These are phyloP conservation scores for Yponomeuta evonymella DNA, from an alignment of 2,888 invertebrate genomes.

Conservation along the genomic window DNA sequence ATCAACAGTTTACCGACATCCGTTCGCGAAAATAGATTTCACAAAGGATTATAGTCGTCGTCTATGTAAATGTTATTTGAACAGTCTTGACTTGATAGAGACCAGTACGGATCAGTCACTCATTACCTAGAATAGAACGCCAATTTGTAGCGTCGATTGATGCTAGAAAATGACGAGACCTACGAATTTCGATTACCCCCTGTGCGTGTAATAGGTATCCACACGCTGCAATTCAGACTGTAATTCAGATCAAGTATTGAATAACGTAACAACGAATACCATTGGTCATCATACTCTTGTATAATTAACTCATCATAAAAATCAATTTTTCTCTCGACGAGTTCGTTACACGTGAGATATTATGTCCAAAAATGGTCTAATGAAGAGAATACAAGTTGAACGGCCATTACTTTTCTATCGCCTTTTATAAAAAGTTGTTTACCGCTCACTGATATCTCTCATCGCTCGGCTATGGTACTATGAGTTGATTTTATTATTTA, in stretches of 20 bases:
- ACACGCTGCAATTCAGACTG: neutral
- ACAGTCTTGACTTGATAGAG: neutral
- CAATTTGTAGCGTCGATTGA: neutral
- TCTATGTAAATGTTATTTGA: neutral
- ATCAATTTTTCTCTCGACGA: neutral
- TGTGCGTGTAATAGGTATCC: neutral
- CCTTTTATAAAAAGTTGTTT: constrained; percentile 34
- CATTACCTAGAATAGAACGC: neutral
- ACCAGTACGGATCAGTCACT: neutral
- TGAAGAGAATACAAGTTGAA: constrained; percentile 22
- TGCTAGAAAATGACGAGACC: neutral
- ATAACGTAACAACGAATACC: neutral
- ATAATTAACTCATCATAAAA: neutral
- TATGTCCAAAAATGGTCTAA: constrained; percentile 13
- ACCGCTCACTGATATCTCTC: constrained; percentile 19
- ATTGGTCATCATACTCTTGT: neutral
- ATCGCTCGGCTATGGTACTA: neutral
- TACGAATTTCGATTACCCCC: neutral
- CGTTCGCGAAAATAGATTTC: constrained; percentile 40
- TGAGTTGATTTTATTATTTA: constrained; percentile 18
- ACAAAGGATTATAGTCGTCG: constrained; percentile 23
- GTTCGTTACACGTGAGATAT: constrained; percentile 12
- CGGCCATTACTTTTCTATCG: constrained; percentile 22
- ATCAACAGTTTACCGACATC: constrained; percentile 52
- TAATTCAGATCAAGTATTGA: neutral